Base-by-base conservation (phyloP, 37 sponge, comb jelly and placozoan species). In the Theonella swinhoei region DNA sequence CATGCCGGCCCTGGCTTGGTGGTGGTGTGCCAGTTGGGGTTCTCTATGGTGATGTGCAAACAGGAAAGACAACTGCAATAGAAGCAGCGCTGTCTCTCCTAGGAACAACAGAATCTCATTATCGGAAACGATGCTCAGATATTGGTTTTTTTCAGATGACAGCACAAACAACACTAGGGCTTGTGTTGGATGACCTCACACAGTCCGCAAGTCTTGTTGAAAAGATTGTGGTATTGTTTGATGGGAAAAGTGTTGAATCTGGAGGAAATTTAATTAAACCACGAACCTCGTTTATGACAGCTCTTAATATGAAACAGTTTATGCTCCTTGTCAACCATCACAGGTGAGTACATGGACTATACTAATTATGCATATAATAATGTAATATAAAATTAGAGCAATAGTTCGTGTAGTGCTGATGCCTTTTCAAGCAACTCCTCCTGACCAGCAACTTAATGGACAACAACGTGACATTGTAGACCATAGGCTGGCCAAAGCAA, bases 221-320 rank as follows among this genome's bases (percentile, higher is more conserved):
- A 63, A 63, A 63, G 9, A 63, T 63, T 63, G 26, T 63, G 64
- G 26, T 63, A 3, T 28, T 63, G 64, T 63, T 63, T 63, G 64
- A 63, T 9, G 64, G 64, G 26, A 63, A 63, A 28, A 63, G 26
- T 28, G 26, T 63, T 63, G 64, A 63, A 28, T 28, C 24, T 3
- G 26, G 26, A 28, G 26, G 8, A 28, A 28, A 28, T 2, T n/a
- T 28, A 63, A n/a, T 63, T 5, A n/a, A 28, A 3, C 64, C 64
- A 7, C 24, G 64, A 28, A 63, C 64, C 24, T 63, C 64, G 3
- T 63, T 63, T 5, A 63, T 63, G 64, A 58, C 60, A 58, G 19
- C 17, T 19, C 11, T 58, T 20, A 58, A 58, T 19, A 58, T 58
- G 64, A n/a, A n/a, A 28, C 26, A 28, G 24, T 63, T 63, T 63